Base-by-base conservation (phyloP, 1,140 invertebrate species). In the Linepithema humile region DNA sequence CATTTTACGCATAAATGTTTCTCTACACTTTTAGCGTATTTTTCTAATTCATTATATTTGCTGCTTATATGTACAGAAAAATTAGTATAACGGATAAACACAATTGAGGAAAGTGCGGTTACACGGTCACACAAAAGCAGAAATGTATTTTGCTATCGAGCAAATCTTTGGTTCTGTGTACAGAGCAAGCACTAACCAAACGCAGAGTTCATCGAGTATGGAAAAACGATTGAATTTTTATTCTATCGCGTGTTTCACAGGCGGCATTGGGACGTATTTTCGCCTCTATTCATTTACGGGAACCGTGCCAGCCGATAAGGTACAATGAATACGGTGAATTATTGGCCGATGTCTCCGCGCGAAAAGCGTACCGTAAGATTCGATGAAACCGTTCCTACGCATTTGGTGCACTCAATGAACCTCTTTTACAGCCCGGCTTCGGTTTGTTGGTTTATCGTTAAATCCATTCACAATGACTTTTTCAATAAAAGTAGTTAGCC, bases 291-390 rank as follows among this genome's bases (percentile, higher is more conserved):
- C 82, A 69, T 84, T 84, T 70, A 84, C 48, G 53, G 82, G 74
- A 53, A 59, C 75, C 20, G 43, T 32, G 74, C 60, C 74, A 69
- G 29, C 43, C 62, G 55, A 83, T 77, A 53, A 23, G n/a, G 12
- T 48, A 45, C 80, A 75, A 62, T 74, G 80, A 83, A 83, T 53
- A 75, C 57, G 45, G 55, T 64, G 35, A 75, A 83, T 83, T 83
- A 83, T 53, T 38, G 23, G 80, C n/a, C 73, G 35, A n/a, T 57
- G 38, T 65, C n/a, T 67, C 12, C 64, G 64, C 35, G 17, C 43
- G 32, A 67, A 75, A 48, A 15, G 23, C 74, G 32, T 67, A 67
- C 45, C 75, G 75, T 80, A 70, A 80, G 75, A 80, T 55, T 70
- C 75, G 64, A 55, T 40, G 35, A 55, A 69, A 40, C 15, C 23